Evolutionary conservation across 1,140 invertebrate genomes (phyloP).

Genomic region (Drosophila sproati): DNA sequence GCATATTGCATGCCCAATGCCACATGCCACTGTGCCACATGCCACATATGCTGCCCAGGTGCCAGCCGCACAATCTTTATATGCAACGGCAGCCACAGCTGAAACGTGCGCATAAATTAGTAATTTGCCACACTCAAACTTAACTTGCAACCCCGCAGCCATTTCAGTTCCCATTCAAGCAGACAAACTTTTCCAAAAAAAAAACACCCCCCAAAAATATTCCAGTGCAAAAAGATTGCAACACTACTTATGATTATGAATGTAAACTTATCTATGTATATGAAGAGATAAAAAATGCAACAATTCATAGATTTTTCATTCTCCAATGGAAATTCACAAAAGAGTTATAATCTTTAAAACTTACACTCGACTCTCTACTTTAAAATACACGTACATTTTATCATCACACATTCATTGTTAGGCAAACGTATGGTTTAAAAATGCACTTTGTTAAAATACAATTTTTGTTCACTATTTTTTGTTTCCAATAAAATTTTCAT

Average conservation of each 20-base stretch:
- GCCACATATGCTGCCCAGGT: conserved; percentile 25
- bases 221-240: not conserved
- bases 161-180: not conserved
- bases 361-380: not conserved
- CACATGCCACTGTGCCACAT: conserved; percentile 2
- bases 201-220: not conserved
- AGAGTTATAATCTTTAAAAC: not conserved
- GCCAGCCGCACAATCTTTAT: conserved; percentile 39
- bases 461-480: not conserved
- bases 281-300: not conserved
- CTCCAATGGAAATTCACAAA: not conserved
- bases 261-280: not conserved
- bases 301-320: too few species aligned
- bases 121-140: conserved; percentile 27
- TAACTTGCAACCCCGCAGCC: too few species aligned
- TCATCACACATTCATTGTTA: not conserved
- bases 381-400: not conserved
- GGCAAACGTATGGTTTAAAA: not conserved
- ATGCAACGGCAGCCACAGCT: conserved; percentile 49
- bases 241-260: conserved; percentile 4
- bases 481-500: too few species aligned
- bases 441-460: not conserved
- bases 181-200: not conserved
- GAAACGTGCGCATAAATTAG: conserved; percentile 51
- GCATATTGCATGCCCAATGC: conserved; percentile 66